These are phyloP conservation scores for Sicus ferrugineus DNA, from an alignment of 2,888 invertebrate genomes.

Conservation along the genomic window DNA sequence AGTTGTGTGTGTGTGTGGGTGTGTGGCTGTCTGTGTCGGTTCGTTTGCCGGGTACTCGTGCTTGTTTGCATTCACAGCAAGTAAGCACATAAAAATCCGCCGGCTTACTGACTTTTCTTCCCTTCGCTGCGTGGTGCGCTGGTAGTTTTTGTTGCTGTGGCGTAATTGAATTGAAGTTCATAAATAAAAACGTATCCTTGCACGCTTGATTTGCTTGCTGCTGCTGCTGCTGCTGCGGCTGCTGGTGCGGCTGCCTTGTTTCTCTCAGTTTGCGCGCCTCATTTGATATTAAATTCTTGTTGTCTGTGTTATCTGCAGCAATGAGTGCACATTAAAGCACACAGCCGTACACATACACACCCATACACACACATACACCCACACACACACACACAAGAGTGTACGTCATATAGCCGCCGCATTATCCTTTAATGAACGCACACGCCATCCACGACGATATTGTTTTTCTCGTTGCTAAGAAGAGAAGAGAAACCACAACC, in stretches of 20 bases:
- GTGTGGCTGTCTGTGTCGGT: no score
- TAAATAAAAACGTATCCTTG: conserved; percentile 32
- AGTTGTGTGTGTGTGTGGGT: conserved; percentile 12
- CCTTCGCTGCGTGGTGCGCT: background rate
- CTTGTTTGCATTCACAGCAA: conserved; percentile 16
- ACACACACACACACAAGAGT: background rate
- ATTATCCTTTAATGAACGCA: conserved; percentile 27
- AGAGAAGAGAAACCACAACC: no score
- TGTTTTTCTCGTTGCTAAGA: background rate
- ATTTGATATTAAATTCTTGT: background rate
- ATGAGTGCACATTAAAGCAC: background rate
- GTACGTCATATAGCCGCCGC: background rate
- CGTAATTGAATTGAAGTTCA: conserved; percentile 33
- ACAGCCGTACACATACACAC: no score
- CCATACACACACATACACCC: background rate
- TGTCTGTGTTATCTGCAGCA: background rate
- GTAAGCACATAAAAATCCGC: conserved; percentile 27
- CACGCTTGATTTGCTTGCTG: conserved; percentile 18
- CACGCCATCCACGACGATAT: background rate
- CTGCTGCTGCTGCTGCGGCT: background rate
- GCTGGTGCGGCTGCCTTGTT: background rate
- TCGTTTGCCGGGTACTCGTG: no score
- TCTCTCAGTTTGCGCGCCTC: conserved; percentile 3
- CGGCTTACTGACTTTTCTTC: conserved; percentile 15
- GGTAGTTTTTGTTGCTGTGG: background rate